These are phyloP conservation scores for Synchiropus splendidus DNA, from an alignment of 2,113 vertebrate species.

Conservation along the genomic window DNA sequence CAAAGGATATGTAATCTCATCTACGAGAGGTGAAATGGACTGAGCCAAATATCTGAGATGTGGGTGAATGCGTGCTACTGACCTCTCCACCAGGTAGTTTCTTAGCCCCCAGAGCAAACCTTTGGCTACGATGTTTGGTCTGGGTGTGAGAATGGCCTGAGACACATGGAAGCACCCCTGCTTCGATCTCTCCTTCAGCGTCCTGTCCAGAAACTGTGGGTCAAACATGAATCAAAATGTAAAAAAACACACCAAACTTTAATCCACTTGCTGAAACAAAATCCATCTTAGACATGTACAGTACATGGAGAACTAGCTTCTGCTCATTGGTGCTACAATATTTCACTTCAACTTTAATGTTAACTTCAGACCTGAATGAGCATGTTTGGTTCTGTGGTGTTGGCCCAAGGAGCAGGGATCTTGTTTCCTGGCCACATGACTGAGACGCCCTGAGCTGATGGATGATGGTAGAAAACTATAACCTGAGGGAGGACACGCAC, in stretches of 20 bases:
- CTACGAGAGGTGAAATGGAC: too few relatives aligned
- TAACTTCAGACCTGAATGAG: conserved; percentile 61
- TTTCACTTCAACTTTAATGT: too few relatives aligned
- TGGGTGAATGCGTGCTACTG: conserved; percentile 5
- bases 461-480: conserved; percentile 90
- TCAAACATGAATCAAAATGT: not conserved
- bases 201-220: conserved; percentile 82
- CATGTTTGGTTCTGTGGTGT: conserved; percentile 84
- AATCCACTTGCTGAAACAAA: too few relatives aligned
- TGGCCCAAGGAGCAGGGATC: conserved; percentile 96
- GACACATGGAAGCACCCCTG: conserved; percentile 88
- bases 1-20: too few relatives aligned
- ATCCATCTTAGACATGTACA: too few relatives aligned
- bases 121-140: conserved; percentile 77
- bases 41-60: too few relatives aligned
- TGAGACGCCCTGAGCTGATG: conserved; percentile 62
- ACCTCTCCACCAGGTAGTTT: conserved; percentile 88
- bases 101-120: conserved; percentile 83
- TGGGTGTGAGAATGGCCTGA: conserved; percentile 91
- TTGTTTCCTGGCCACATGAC: conserved; percentile 87
- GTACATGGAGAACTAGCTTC: too few relatives aligned
- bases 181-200: conserved; percentile 76
- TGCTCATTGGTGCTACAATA: too few relatives aligned
- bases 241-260: not conserved
- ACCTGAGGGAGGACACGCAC: conserved; percentile 63